Evolutionary conservation across 2,797 vertebrate species (phyloP), one percentile per base, ranked within the genome.

Genomic region (Perodicticus potto): DNA sequence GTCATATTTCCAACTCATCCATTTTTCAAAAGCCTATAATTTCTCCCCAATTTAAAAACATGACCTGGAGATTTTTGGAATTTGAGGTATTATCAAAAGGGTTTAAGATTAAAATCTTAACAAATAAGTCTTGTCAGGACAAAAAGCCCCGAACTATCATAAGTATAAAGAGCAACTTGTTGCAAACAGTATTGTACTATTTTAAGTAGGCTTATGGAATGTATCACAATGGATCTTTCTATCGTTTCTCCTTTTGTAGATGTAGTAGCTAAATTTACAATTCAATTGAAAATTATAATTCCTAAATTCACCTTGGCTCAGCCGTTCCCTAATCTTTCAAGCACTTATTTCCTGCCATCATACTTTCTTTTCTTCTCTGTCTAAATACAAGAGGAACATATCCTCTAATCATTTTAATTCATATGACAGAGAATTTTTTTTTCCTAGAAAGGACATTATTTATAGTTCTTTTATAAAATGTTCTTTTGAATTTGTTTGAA

Each of bases 51-150:
- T 65, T 92, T 61, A 59, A 59, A 95, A 89, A 94, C 14, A 43
- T 13, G 77, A 67, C 17, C 80, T 84, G 70, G 53, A 88, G 34
- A 93, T 81, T 14, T 61, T 76, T 34, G 27, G 5, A 82, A 10
- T 69, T 93, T 89, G 67, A 88, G 22, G 14, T 86, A 85, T 83
- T 97, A 96, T 93, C 45, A 88, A 93, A 88, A 96, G 57, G 61
- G 63, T 78, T 91, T 86, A 92, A 76, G n/a, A 95, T 80, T 86
- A 96, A 81, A 67, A 91, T 63, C 82, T 96, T 84, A 94, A 89
- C 43, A 92, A 23, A 34, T 96, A 90, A 90, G n/a, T 29, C 72
- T 95, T 93, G 53, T 67, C 20, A 94, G 74, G 4, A 45, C 45
- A 96, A 92, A 77, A 65, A 14, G 0, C 89, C 63, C 53, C 65